These are phyloP conservation scores for Aldabrachelys gigantea DNA, from an alignment of 2,113 vertebrate species.

Conservation along the genomic window DNA sequence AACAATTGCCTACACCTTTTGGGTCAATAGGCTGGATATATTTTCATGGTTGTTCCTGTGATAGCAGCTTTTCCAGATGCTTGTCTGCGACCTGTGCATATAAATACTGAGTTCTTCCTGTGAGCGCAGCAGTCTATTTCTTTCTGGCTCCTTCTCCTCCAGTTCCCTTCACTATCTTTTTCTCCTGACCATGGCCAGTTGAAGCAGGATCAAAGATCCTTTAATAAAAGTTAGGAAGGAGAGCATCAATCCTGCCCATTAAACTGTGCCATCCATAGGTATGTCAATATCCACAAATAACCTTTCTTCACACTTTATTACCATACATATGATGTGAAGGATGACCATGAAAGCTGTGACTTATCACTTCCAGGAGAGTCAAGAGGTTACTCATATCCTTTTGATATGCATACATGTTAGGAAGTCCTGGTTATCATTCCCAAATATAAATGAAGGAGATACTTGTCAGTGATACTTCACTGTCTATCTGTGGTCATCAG, in stretches of 20 bases:
- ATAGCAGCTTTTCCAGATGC: neutral
- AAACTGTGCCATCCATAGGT: too few relatives aligned
- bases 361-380: neutral
- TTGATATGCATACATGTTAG: neutral
- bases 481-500: neutral
- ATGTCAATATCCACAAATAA: neutral
- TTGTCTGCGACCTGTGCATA: neutral
- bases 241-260: neutral
- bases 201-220: neutral
- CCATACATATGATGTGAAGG: neutral
- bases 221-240: neutral
- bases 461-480: neutral
- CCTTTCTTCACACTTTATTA: neutral
- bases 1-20: neutral
- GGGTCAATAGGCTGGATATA: neutral
- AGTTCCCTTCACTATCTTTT: neutral
- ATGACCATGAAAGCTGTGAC: neutral
- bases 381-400: constrained; percentile 11
- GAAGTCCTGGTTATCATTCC: neutral
- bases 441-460: neutral
- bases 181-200: neutral
- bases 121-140: neutral
- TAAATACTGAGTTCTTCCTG: neutral
- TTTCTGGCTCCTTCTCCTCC: neutral
- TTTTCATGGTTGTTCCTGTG: neutral